Evolutionary conservation across 1,140 invertebrate genomes (phyloP).

Genomic region (Cheumatopsyche charites): DNA sequence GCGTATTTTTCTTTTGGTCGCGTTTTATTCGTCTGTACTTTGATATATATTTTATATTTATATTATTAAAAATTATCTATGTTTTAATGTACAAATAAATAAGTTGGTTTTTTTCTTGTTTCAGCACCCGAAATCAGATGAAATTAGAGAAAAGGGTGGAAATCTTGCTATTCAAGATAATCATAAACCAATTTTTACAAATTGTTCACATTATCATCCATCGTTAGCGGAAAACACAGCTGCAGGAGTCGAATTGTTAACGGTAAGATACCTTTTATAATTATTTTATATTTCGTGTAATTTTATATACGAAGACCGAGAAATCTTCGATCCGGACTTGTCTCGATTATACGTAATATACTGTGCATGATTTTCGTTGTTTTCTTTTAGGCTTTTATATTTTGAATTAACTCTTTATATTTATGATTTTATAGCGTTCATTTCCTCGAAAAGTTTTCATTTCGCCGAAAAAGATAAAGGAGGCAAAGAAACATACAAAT

Average conservation of each 20-base stretch:
- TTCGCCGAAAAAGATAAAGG: too few species aligned
- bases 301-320: not conserved
- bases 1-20: not conserved
- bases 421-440: too few species aligned
- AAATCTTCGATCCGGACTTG: too few species aligned
- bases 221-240: slow-evolving; percentile 71
- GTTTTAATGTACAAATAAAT: too few species aligned
- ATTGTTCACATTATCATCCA: slow-evolving; percentile 73
- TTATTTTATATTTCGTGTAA: not conserved
- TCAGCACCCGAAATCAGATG: slow-evolving; percentile 12
- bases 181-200: slow-evolving; percentile 76
- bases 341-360: too few species aligned
- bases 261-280: slow-evolving; percentile 55
- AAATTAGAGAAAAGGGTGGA: not conserved
- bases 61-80: too few species aligned
- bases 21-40: slow-evolving; percentile 8
- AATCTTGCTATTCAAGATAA: slow-evolving; percentile 63
- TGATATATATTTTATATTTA: too few species aligned
- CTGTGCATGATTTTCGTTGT: too few species aligned
- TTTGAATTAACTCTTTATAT: too few species aligned
- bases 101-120: slow-evolving; percentile 29
- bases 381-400: too few species aligned
- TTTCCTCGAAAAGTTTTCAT: too few species aligned
- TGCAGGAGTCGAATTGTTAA: slow-evolving; percentile 67
- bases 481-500: too few species aligned